A percentile compares a stretch with the other conserved stretches of the same genome.
Conservation (phyloP, 2,113 vertebrate genomes). For the Nettapus auritus region DNA sequence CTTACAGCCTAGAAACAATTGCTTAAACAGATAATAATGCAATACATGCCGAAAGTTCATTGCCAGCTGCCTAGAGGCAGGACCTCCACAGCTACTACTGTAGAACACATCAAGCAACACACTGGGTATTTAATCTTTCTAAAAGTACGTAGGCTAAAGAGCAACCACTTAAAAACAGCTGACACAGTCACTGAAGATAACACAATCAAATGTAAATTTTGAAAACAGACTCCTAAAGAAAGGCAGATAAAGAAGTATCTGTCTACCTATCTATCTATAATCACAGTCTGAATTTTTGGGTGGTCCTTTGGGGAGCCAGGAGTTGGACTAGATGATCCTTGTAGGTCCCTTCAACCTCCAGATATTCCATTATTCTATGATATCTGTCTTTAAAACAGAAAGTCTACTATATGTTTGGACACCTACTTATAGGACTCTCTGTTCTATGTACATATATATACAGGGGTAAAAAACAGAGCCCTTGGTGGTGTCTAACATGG, state of each 20-base stretch:
- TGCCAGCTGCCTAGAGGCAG: constrained; percentile 31
- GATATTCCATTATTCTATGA: too few species aligned
- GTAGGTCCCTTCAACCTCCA: too few species aligned
- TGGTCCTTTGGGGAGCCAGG: too few species aligned
- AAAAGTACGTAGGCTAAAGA: background rate
- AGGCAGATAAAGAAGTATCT: background rate
- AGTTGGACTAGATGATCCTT: too few species aligned
- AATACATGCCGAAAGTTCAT: background rate
- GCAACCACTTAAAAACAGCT: background rate
- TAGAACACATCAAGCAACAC: background rate
- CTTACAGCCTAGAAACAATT: constrained; percentile 41
- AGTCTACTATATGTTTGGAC: background rate
- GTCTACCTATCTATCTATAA: background rate
- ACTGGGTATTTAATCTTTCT: background rate
- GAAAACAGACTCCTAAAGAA: background rate
- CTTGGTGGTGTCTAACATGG: background rate
- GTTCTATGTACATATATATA: background rate
- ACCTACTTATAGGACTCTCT: background rate
- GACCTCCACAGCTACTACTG: background rate
- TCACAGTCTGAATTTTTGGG: too few species aligned
- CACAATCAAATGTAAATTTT: background rate
- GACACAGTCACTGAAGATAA: background rate
- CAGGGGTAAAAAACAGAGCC: background rate
- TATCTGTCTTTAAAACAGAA: background rate
- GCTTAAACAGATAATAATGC: constrained; percentile 37